These are phyloP conservation scores for Ariopsis seemanni DNA, from an alignment of 2,113 vertebrate species.

Conservation along the genomic window DNA sequence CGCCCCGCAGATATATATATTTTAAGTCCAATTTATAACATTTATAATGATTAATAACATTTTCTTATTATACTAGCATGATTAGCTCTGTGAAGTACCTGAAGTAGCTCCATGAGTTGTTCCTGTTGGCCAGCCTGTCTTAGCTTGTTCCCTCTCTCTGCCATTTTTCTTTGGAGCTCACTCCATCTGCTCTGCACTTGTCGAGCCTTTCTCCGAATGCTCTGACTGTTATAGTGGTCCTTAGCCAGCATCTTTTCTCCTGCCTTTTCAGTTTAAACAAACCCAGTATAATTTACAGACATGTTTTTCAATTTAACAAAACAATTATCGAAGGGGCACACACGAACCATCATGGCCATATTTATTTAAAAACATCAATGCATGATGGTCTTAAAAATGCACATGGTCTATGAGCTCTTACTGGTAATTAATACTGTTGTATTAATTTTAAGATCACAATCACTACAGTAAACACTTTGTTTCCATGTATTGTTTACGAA, in stretches of 20 bases:
- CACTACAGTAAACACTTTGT: background rate
- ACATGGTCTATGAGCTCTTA: background rate
- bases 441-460: background rate
- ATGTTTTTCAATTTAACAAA: background rate
- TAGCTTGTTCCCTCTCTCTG: slow-evolving; percentile 79
- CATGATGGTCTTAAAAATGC: background rate
- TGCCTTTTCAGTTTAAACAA: slow-evolving; percentile 61
- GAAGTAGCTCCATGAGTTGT: slow-evolving; percentile 84
- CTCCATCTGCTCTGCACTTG: slow-evolving; percentile 77
- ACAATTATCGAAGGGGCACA: background rate
- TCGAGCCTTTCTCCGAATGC: slow-evolving; percentile 67
- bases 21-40: no score
- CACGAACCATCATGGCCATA: background rate
- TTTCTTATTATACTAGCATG: background rate
- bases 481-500: background rate
- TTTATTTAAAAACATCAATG: background rate
- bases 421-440: background rate
- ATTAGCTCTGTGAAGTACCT: slow-evolving; percentile 66
- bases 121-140: slow-evolving; percentile 82
- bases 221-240: slow-evolving; percentile 65
- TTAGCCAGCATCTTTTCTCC: slow-evolving; percentile 74
- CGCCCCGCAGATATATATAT: no score
- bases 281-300: slow-evolving; percentile 3
- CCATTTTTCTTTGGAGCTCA: slow-evolving; percentile 77
- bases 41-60: background rate